phyloP scores from a whole-genome alignment of 2,888 invertebrate genomes.

The Diaprepes abbreviatus region DNA sequence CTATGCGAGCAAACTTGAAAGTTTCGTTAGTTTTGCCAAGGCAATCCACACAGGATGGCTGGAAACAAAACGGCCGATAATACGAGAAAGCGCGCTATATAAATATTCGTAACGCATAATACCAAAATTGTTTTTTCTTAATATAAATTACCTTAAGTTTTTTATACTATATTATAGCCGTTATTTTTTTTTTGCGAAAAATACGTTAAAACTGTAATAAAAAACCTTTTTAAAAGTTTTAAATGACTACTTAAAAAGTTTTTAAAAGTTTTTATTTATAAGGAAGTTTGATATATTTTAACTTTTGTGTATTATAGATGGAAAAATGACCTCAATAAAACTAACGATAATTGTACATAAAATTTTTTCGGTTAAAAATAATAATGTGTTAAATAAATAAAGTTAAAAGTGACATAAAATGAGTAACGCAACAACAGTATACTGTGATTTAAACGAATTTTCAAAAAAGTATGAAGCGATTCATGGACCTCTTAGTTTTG shows the following conservation, averaged over 20 bases:
- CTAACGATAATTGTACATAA: not conserved
- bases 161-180: too few species aligned
- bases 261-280: not conserved
- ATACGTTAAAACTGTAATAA: too few species aligned
- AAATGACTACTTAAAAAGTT: conserved; percentile 13
- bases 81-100: not conserved
- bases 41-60: conserved; percentile 3
- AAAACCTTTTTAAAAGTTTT: not conserved
- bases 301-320: not conserved
- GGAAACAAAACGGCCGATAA: conserved; percentile 7
- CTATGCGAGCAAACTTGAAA: conserved; percentile 1
- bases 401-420: conserved; percentile 11
- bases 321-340: not conserved
- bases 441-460: conserved; percentile 72
- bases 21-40: conserved; percentile 2
- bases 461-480: conserved; percentile 77
- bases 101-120: not conserved
- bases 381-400: not conserved
- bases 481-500: conserved; percentile 88
- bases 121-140: conserved; percentile 1
- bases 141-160: too few species aligned
- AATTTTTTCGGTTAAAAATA: not conserved
- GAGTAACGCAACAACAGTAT: conserved; percentile 57
- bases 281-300: not conserved
- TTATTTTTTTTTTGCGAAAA: too few species aligned